Percentiles rank a stretch among this genome's conserved stretches.
Conservation (phyloP, 2,113 vertebrate genomes). For the crab-eating macaque (Macaca fascicularis) region DNA sequence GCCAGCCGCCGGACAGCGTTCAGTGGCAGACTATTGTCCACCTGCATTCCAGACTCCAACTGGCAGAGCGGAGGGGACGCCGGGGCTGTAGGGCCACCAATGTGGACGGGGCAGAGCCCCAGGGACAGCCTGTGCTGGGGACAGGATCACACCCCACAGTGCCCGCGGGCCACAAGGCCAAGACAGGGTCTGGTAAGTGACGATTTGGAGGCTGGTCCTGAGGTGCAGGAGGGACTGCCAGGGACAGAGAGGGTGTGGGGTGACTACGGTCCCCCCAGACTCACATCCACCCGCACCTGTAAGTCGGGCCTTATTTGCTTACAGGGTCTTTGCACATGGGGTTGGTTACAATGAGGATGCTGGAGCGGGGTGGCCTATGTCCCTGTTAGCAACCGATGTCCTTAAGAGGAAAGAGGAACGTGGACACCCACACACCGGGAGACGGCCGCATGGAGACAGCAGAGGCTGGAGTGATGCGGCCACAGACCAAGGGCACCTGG, state of each 20-base stretch:
- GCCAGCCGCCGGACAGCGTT: no score
- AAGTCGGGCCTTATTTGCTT: not conserved
- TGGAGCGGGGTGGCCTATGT: no score
- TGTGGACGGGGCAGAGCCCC: not conserved
- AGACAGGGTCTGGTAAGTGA: not conserved
- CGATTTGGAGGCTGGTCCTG: not conserved
- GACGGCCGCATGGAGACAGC: rapidly evolving
- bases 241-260: not conserved
- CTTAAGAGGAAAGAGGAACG: not conserved
- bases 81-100: no score
- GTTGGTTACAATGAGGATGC: not conserved
- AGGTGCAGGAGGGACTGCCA: no score
- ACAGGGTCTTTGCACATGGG: not conserved
- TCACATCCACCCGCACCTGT: not conserved
- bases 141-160: not conserved
- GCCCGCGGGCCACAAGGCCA: not conserved
- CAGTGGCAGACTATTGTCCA: not conserved
- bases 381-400: no score
- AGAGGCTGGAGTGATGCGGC: rapidly evolving
- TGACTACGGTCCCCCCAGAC: not conserved
- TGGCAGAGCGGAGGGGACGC: not conserved
- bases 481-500: not conserved
- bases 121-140: not conserved
- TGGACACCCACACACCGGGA: not conserved
- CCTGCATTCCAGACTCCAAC: not conserved